phyloP scores from a whole-genome alignment of 1,140 invertebrate species.

The Pinna nobilis region DNA sequence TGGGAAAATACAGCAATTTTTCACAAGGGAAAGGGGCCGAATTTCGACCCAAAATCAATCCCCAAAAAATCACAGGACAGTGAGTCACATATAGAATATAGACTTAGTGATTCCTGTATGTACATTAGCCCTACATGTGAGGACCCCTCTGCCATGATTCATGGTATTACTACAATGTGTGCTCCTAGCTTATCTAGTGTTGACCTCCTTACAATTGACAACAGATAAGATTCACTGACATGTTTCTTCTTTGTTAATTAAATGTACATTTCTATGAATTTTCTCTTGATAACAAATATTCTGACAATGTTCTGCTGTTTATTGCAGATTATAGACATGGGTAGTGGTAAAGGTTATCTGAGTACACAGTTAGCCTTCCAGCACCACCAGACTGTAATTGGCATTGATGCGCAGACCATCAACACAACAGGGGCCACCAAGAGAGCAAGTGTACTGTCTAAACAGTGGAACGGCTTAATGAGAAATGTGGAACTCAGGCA shows the following conservation, averaged over 20 bases:
- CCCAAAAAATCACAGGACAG: no score
- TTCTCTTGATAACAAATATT: background rate
- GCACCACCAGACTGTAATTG: constrained; percentile 84
- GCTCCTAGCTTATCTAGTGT: no score
- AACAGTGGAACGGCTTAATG: constrained; percentile 64
- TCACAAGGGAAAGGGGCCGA: no score
- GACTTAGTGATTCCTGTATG: no score
- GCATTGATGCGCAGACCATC: constrained; percentile 83
- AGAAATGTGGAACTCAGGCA: constrained; percentile 46
- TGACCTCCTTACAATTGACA: no score
- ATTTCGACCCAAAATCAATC: no score
- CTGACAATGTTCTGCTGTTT: background rate
- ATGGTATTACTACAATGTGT: no score
- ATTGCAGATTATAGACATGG: constrained; percentile 83
- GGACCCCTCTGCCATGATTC: no score
- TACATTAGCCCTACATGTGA: no score
- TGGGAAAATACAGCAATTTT: no score
- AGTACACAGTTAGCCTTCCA: constrained; percentile 82
- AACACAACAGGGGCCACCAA: constrained; percentile 81
- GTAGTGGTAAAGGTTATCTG: constrained; percentile 91
- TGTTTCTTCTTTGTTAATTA: background rate
- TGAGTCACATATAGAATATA: no score
- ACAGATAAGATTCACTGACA: background rate
- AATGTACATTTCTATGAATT: background rate
- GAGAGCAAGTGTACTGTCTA: constrained; percentile 76